These are phyloP conservation scores for Clarias magur DNA, from an alignment of 2,113 vertebrate species.

Conservation along the genomic window DNA sequence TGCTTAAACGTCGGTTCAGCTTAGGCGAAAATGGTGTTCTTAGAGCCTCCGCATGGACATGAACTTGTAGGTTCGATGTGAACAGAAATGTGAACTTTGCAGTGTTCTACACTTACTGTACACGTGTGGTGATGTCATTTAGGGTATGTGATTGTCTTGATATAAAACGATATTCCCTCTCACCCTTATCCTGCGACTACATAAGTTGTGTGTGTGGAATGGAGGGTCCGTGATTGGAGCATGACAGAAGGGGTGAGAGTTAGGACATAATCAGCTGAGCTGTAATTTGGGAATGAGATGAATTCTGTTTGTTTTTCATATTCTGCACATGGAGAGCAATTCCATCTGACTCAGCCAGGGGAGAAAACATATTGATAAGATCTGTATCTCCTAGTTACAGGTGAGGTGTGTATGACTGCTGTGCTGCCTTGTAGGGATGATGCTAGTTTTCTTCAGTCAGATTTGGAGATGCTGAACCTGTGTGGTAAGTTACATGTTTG, in stretches of 20 bases:
- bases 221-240: constrained; percentile 48
- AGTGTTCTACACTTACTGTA: no score
- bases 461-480: neutral
- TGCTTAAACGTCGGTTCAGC: constrained; percentile 9
- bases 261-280: constrained; percentile 74
- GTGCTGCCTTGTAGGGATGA: neutral
- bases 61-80: neutral
- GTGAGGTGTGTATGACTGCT: constrained; percentile 16
- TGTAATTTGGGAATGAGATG: constrained; percentile 73
- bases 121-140: constrained; percentile 5
- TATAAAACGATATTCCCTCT: neutral
- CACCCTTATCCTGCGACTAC: neutral
- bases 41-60: neutral
- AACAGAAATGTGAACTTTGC: neutral
- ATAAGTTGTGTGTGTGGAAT: constrained; percentile 44
- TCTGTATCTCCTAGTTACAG: constrained; percentile 40
- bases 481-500: neutral
- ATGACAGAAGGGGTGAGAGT: constrained; percentile 69
- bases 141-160: neutral
- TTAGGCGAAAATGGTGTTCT: neutral
- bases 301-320: constrained; percentile 81
- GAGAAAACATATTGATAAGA: constrained; percentile 9
- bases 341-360: constrained; percentile 33
- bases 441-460: neutral
- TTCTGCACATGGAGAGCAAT: constrained; percentile 54